A percentile compares a stretch with the other conserved stretches of the same genome.
These are phyloP conservation scores for Chionoecetes opilio DNA, from an alignment of 1,140 invertebrate species.

Conservation along the genomic window DNA sequence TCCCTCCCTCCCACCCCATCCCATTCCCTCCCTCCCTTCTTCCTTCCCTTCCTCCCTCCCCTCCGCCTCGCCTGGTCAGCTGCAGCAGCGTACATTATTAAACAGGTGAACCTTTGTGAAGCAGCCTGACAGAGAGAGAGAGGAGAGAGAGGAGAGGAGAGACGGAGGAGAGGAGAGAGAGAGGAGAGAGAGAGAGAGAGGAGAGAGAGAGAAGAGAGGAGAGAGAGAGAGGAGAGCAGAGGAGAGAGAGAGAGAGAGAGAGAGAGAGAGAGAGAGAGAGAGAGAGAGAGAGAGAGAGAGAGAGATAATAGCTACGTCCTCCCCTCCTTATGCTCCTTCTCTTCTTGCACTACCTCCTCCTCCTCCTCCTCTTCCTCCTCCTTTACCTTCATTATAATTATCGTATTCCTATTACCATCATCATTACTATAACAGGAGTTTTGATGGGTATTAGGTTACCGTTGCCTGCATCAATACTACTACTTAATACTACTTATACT, in stretches of 20 bases:
- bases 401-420: constrained; percentile 5
- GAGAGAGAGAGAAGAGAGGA: neutral
- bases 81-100: neutral
- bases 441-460: neutral
- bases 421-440: neutral
- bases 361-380: too few species aligned
- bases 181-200: too few species aligned
- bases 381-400: neutral
- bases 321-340: too few species aligned
- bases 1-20: neutral
- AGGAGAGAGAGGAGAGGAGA: neutral
- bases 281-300: neutral
- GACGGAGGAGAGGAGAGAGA: too few species aligned
- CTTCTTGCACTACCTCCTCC: too few species aligned
- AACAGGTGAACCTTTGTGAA: neutral
- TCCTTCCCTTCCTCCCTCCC: neutral
- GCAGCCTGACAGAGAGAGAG: neutral
- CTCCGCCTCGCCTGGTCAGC: neutral
- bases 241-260: neutral
- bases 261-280: neutral
- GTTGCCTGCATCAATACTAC: neutral
- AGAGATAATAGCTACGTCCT: neutral
- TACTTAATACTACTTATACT: too few species aligned
- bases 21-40: neutral
- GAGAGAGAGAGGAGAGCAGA: neutral